A percentile compares a stretch with the other conserved stretches of the same genome.
Conservation (phyloP, 2,113 vertebrate species). For the Heterotilapia buettikoferi region DNA sequence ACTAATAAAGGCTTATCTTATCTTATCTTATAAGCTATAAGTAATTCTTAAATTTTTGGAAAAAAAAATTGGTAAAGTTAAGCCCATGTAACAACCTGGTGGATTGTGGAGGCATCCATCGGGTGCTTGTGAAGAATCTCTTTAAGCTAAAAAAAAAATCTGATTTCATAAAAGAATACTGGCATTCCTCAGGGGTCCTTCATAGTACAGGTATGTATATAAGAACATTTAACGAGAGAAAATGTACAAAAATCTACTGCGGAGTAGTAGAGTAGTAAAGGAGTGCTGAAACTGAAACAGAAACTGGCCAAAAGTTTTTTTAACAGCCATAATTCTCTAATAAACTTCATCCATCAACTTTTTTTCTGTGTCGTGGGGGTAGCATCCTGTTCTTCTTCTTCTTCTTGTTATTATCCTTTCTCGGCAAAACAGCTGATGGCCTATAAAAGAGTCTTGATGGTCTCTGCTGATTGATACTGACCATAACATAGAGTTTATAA, state of each 20-base stretch:
- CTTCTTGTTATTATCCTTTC: not conserved
- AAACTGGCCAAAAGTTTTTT: not conserved
- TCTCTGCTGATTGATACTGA: not conserved
- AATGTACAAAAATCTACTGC: not conserved
- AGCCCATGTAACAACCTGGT: not conserved
- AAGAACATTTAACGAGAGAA: not conserved
- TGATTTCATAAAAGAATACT: not conserved
- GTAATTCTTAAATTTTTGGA: not conserved
- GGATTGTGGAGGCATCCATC: not conserved
- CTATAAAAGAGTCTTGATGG: not conserved
- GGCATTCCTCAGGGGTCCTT: not conserved
- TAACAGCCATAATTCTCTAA: not conserved
- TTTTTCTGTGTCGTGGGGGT: not conserved
- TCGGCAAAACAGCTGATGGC: not conserved
- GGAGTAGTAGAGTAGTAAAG: not conserved
- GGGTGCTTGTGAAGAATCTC: not conserved
- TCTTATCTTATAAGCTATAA: not conserved
- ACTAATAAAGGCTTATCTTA: not conserved
- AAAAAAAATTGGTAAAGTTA: not conserved
- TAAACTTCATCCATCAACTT: not conserved
- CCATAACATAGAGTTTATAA: not conserved
- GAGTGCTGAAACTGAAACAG: not conserved
- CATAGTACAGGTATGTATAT: not conserved
- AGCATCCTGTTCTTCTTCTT: not conserved
- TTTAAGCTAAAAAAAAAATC: not conserved